Base-by-base conservation (phyloP, 2,888 invertebrate genomes). In the Drosophila borealis region DNA sequence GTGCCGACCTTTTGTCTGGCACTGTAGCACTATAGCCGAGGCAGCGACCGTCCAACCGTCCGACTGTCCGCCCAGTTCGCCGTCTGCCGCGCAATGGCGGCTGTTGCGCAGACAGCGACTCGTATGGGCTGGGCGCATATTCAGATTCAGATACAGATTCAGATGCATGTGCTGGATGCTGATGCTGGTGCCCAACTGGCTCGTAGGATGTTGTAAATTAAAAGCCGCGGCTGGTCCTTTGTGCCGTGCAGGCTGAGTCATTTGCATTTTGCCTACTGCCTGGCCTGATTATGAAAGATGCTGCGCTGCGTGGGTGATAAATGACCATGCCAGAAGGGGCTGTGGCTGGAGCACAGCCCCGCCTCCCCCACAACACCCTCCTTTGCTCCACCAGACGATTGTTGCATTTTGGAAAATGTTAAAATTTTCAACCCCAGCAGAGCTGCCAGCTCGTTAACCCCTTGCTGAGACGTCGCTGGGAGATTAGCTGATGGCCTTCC, bases 261-360 rank as follows among this genome's bases (percentile, higher is more conserved):
- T 91, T 90, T 90, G 90, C 91, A 90, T 90, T 85, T 90, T 80
- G 83, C 74, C 85, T 78, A 73, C 73, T 73, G 74, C 83, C 85
- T 81, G 80, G 88, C 69, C 91, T 91, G 90, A 90, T 91, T 90
- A 91, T 90, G 91, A 90, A 91, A 90, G 90, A 91, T 91, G 90
- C 91, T 90, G 91, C 89, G 90, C 91, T 90, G 91, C 89, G 91
- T 90, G 87, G 88, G 91, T 90, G 91, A 90, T 90, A 90, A 90
- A 90, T 91, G 91, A 89, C 89, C 82, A 80, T 63, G 76, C 68
- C 83, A 83, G 81, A 50, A 41, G 53, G 39, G 39, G 29, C 29
- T 53, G 17, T 41, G 17, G 8, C 41, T 6, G 9, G 29, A 45
- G 51, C 50, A 56, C 65, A 55, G 36, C 37, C 13, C 46, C 45